Conservation (phyloP, 2,113 vertebrate species). For the Equus quagga region DNA sequence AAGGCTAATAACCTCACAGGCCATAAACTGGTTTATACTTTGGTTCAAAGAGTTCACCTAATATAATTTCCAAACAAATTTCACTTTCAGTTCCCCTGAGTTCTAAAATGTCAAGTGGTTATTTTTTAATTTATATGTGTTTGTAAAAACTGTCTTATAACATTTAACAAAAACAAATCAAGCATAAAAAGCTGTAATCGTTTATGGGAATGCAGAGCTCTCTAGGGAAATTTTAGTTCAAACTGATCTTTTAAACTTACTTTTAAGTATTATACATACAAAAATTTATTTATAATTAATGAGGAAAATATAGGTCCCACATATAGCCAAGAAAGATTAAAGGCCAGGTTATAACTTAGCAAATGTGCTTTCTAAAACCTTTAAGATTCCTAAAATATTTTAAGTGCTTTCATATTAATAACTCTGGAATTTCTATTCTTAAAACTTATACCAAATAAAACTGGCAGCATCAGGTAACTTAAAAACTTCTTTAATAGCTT, state of each 20-base stretch:
- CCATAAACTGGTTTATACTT: constrained; percentile 43
- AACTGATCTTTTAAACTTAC: constrained; percentile 47
- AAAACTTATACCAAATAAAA: constrained; percentile 55
- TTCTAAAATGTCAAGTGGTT: neutral
- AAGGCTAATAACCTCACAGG: neutral
- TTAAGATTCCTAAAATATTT: constrained; percentile 56
- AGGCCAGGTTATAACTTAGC: constrained; percentile 10
- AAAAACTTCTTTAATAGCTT: constrained; percentile 42
- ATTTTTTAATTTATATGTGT: constrained; percentile 18
- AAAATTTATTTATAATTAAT: constrained; percentile 56
- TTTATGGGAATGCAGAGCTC: constrained; percentile 61
- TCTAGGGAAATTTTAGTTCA: constrained; percentile 64
- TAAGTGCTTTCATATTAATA: constrained; percentile 17
- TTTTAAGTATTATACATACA: constrained; percentile 55
- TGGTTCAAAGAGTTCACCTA: constrained; percentile 59
- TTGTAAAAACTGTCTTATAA: constrained; percentile 15
- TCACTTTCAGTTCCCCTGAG: constrained; percentile 48
- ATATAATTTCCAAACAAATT: constrained; percentile 52
- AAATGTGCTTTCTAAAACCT: constrained; percentile 33
- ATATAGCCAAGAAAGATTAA: constrained; percentile 31
- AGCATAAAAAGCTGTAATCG: constrained; percentile 37
- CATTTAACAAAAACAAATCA: constrained; percentile 51
- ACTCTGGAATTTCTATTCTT: constrained; percentile 33
- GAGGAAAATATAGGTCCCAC: constrained; percentile 21
- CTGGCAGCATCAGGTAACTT: constrained; percentile 37